Evolutionary conservation across 2,888 invertebrate genomes (phyloP).

Genomic region (Trichopria drosophilae): DNA sequence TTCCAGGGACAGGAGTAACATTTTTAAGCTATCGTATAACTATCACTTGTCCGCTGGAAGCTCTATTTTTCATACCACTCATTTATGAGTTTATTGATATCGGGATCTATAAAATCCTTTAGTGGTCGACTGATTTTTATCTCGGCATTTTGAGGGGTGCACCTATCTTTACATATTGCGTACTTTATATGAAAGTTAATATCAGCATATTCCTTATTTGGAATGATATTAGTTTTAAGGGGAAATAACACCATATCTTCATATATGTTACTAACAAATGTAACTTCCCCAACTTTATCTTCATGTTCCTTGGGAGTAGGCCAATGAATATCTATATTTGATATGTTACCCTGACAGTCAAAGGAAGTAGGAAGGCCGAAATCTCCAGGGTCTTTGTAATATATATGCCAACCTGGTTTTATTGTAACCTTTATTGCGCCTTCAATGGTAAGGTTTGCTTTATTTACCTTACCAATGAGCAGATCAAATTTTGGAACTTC

Average conservation of each 20-base stretch:
- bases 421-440: constrained; percentile 13
- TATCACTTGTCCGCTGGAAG: background rate
- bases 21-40: background rate
- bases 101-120: too few relatives aligned
- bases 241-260: constrained; percentile 5
- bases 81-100: constrained; percentile 6
- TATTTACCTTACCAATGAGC: constrained; percentile 11
- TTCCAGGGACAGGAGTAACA: too few relatives aligned
- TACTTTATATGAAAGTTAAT: too few relatives aligned
- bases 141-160: too few relatives aligned
- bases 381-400: constrained; percentile 11
- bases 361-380: constrained; percentile 9
- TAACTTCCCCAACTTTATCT: constrained; percentile 7
- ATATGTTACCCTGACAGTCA: constrained; percentile 9
- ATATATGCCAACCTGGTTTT: constrained; percentile 13
- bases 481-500: constrained; percentile 13
- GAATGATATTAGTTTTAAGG: too few relatives aligned
- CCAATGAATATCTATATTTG: constrained; percentile 9
- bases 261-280: constrained; percentile 5
- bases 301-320: constrained; percentile 8
- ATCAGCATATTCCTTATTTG: too few relatives aligned
- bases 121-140: too few relatives aligned
- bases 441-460: constrained; percentile 12
- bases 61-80: constrained; percentile 7
- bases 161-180: too few relatives aligned